Evolutionary conservation across 2,888 invertebrate species (phyloP).

Genomic region (Pelosia muscerda): DNA sequence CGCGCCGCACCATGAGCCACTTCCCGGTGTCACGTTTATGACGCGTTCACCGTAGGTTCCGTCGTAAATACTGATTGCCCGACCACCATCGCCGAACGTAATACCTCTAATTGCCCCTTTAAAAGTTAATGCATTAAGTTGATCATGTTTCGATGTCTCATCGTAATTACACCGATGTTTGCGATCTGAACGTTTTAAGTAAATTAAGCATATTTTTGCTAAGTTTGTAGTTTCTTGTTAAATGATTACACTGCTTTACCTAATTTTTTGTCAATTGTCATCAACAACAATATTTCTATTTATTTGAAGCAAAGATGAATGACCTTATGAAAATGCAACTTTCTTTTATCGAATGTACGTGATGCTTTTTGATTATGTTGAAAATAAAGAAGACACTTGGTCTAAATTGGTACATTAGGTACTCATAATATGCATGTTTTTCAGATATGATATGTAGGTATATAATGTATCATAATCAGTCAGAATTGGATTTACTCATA

Average conservation of each 20-base stretch:
- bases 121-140: slow-evolving; percentile 81
- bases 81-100: slow-evolving; percentile 70
- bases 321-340: neutral
- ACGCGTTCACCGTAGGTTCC: slow-evolving; percentile 70
- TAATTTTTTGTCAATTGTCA: too few relatives aligned
- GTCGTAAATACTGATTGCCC: slow-evolving; percentile 81
- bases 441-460: neutral
- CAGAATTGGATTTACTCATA: too few relatives aligned
- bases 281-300: too few relatives aligned
- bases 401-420: too few relatives aligned
- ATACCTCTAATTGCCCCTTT: slow-evolving; percentile 82
- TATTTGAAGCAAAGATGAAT: neutral
- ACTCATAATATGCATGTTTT: too few relatives aligned
- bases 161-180: slow-evolving; percentile 68
- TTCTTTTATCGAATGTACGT: neutral
- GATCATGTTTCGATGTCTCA: slow-evolving; percentile 73
- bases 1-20: slow-evolving; percentile 61
- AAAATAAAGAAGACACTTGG: too few relatives aligned
- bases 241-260: neutral
- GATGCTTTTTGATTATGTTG: too few relatives aligned
- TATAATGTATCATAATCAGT: too few relatives aligned
- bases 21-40: slow-evolving; percentile 77
- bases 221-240: slow-evolving; percentile 37
- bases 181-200: slow-evolving; percentile 65
- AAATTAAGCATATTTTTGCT: slow-evolving; percentile 57